A percentile compares a stretch with the other conserved stretches of the same genome.
These are phyloP conservation scores for Bufo bufo DNA, from an alignment of 2,113 vertebrate genomes.

Conservation along the genomic window DNA sequence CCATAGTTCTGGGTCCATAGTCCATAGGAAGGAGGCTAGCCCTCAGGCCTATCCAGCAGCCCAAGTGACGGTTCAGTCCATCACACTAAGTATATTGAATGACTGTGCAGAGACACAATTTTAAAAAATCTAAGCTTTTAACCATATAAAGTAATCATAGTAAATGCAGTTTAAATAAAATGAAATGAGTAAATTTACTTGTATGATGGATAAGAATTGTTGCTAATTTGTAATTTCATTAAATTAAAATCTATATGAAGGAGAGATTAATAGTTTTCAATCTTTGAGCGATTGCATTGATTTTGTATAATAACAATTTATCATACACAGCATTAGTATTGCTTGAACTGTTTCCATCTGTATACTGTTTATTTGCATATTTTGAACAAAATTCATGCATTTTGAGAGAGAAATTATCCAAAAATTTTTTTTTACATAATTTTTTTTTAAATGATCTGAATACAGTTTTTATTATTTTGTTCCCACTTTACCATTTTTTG, in stretches of 20 bases:
- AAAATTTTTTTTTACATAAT: too few species aligned
- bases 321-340: neutral
- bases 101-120: neutral
- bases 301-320: constrained; percentile 14
- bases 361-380: neutral
- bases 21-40: too few species aligned
- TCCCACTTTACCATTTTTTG: neutral
- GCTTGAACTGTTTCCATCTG: neutral
- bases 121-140: neutral
- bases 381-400: neutral
- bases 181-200: neutral
- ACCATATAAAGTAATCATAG: neutral
- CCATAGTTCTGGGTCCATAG: too few species aligned
- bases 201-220: constrained; percentile 26
- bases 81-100: neutral
- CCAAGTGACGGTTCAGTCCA: too few species aligned
- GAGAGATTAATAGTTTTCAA: neutral
- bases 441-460: neutral
- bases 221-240: constrained; percentile 23
- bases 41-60: too few species aligned
- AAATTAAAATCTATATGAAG: neutral
- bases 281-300: constrained; percentile 19
- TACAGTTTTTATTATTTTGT: neutral
- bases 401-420: too few species aligned
- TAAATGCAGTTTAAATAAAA: neutral